phyloP scores from a whole-genome alignment of 2,113 vertebrate genomes.

The Limnothrissa miodon region DNA sequence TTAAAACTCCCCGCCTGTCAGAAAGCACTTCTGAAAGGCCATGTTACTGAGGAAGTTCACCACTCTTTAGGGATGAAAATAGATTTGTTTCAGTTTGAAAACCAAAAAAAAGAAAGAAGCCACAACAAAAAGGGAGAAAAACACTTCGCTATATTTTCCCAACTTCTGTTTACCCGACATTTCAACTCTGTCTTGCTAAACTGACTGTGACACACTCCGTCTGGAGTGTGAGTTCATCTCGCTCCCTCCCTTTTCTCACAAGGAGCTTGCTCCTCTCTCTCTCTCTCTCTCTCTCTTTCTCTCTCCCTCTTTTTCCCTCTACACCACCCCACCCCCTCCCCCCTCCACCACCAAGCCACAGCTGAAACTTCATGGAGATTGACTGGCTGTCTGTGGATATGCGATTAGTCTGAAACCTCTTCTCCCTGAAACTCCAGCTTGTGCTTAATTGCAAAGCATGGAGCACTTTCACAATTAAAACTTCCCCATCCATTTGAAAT shows the following conservation, averaged over 20 bases:
- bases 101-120: not conserved
- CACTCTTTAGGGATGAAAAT: slow-evolving; percentile 8
- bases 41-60: not conserved
- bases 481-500: slow-evolving; percentile 51
- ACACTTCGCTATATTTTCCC: slow-evolving; percentile 35
- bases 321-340: not conserved
- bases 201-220: slow-evolving; percentile 39
- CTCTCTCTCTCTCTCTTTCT: not conserved
- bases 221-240: slow-evolving; percentile 14
- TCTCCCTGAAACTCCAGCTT: slow-evolving; percentile 25
- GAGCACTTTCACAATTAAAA: slow-evolving; percentile 44
- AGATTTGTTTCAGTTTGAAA: slow-evolving; percentile 4
- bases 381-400: slow-evolving; percentile 41
- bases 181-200: slow-evolving; percentile 28
- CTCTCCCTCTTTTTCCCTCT: not conserved
- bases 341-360: not conserved
- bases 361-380: slow-evolving; percentile 39
- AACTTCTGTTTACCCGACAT: slow-evolving; percentile 21
- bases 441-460: slow-evolving; percentile 39
- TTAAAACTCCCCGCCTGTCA: slow-evolving; percentile 13
- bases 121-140: not conserved
- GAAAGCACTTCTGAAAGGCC: not conserved
- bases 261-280: not conserved
- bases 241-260: not conserved
- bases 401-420: slow-evolving; percentile 33